A percentile compares a stretch with the other conserved stretches of the same genome.
These are phyloP conservation scores for Gortyna flavago DNA, from an alignment of 2,888 invertebrate species.

Conservation along the genomic window DNA sequence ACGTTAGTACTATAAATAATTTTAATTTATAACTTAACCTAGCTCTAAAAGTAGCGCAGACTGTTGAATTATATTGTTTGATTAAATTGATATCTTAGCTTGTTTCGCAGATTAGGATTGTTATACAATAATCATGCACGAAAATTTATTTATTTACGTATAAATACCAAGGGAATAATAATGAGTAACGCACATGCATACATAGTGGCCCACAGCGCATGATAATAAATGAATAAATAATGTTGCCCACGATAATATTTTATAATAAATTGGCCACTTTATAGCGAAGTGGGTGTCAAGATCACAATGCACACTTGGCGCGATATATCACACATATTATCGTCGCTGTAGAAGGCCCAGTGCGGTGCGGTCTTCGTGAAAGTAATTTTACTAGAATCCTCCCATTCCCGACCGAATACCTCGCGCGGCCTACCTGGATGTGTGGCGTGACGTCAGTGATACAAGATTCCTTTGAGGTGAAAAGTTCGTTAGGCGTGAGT, in stretches of 20 bases:
- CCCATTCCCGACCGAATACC: conserved; percentile 70
- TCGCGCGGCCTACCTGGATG: conserved; percentile 69
- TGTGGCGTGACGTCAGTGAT: conserved; percentile 72
- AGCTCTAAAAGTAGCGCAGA: not conserved
- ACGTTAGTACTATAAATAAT: conserved; percentile 1
- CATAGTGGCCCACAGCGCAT: conserved; percentile 55
- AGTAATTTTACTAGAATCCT: conserved; percentile 76
- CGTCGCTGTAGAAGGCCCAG: conserved; percentile 71
- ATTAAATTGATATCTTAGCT: conserved; percentile 31
- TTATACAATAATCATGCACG: conserved; percentile 54
- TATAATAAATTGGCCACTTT: conserved; percentile 77
- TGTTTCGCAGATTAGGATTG: conserved; percentile 35
- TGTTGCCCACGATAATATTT: conserved; percentile 73
- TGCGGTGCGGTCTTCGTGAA: conserved; percentile 68
- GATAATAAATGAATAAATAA: conserved; percentile 76
- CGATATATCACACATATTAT: conserved; percentile 82
- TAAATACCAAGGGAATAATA: conserved; percentile 69
- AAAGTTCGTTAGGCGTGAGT: conserved; percentile 65
- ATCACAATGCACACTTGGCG: conserved; percentile 77
- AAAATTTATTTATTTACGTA: conserved; percentile 70
- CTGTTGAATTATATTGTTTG: conserved; percentile 46
- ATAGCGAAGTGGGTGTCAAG: conserved; percentile 72
- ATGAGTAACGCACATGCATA: conserved; percentile 59
- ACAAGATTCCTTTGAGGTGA: conserved; percentile 74
- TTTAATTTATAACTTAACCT: conserved; percentile 20